Conservation (phyloP, 2,797 vertebrate species). For the Macropus fuliginosus region DNA sequence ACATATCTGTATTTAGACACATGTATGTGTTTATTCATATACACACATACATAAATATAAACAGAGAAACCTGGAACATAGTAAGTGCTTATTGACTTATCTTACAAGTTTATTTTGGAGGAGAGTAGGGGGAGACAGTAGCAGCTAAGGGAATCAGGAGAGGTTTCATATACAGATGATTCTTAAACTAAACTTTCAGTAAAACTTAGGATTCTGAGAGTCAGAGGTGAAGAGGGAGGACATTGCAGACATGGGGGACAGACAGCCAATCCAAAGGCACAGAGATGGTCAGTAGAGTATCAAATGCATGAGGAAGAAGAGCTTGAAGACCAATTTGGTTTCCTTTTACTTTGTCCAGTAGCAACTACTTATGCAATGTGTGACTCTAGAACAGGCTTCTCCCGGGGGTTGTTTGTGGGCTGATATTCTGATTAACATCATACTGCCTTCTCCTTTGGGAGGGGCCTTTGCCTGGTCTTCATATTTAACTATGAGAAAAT, state of each 20-base stretch:
- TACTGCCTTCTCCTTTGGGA: neutral
- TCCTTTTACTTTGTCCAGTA: neutral
- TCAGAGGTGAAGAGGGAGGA: neutral
- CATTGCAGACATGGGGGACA: neutral
- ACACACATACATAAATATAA: neutral
- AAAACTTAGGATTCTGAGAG: neutral
- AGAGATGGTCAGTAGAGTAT: neutral
- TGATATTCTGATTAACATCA: neutral
- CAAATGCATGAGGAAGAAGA: neutral
- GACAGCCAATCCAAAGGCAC: neutral
- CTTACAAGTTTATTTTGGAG: neutral
- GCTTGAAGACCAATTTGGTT: neutral
- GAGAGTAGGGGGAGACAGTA: neutral
- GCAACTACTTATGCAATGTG: neutral
- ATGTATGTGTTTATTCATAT: neutral
- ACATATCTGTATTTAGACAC: neutral
- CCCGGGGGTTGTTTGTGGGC: neutral
- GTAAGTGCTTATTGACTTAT: neutral
- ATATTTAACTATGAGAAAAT: neutral
- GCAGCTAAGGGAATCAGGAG: neutral
- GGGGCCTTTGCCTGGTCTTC: neutral
- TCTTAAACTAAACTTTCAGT: neutral
- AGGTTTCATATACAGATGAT: neutral
- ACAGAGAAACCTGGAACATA: neutral
- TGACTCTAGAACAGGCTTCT: neutral